Evolutionary conservation across 2,888 invertebrate species (phyloP), one percentile per base, ranked within the genome.

Genomic region (Piscicola geometra): DNA sequence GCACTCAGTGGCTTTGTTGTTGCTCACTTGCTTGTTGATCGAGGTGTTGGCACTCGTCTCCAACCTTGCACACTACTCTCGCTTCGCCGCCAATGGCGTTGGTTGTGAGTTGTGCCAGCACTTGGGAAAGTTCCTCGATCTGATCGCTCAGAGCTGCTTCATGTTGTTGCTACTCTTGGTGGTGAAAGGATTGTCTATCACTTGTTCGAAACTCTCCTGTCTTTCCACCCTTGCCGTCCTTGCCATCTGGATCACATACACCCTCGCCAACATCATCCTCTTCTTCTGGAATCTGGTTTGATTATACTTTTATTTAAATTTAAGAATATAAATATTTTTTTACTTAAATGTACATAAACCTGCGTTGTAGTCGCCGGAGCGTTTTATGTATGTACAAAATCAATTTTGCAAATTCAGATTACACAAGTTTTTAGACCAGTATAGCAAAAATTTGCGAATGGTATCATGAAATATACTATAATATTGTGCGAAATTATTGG

Each of bases 181-280:
- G 80, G 96, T 96, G 56, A 96, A 97, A 88, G 98, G 97, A 70
- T 96, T 96, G 95, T 95, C 94, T 3, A 93, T 97, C 41, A 94
- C 94, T 15, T 89, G 93, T 80, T 89, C 92, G 83, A 93, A 94
- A 86, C 88, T 96, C 75, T 91, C 93, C 25, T 91, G 92, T 33
- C 50, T 76, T 18, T 32, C 73, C 88, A 94, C 93, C 84, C 90
- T 91, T 25, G 85, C 92, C 56, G 90, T 93, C 36, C 91, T 92
- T 85, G 90, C 91, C 52, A 91, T 95, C 80, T 97, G 97, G 96
- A 89, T 92, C 81, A 90, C 92, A 78, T 95, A 97, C 84, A 93
- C 94, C 71, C 89, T 93, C 76, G 92, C 94, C 47, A 94, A 95
- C 85, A 91, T 94, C 83, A 88, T 95, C 77, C 89, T 97, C 0